phyloP scores from a whole-genome alignment of 2,113 vertebrate species.

The Pollimyrus isidori region DNA sequence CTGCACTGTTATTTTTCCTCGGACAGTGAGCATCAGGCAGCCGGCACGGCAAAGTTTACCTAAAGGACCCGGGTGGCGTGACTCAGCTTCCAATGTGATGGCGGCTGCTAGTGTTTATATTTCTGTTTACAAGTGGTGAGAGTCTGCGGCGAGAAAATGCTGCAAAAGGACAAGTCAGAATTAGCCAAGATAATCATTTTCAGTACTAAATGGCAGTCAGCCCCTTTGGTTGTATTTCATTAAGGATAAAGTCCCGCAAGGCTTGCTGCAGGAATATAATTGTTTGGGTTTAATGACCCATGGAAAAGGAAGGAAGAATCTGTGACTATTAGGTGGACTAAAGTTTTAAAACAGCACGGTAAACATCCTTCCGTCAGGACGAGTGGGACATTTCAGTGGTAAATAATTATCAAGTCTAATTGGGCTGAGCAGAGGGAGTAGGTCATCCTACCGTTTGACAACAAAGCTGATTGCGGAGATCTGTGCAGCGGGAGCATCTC shows the following conservation, averaged over 20 bases:
- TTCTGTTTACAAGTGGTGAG: not conserved
- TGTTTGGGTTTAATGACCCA: constrained; percentile 42
- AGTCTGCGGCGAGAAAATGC: not conserved
- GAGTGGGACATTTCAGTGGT: constrained; percentile 11
- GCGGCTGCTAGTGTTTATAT: not conserved
- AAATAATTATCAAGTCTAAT: constrained; percentile 23
- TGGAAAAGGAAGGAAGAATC: constrained; percentile 15
- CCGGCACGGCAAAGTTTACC: not conserved
- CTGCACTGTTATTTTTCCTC: not conserved
- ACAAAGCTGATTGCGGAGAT: constrained; percentile 9
- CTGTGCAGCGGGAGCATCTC: not conserved
- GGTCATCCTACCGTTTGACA: constrained; percentile 14
- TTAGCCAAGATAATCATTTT: constrained; percentile 15
- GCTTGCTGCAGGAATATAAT: constrained; percentile 31
- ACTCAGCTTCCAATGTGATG: not conserved
- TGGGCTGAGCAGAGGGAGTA: constrained; percentile 18
- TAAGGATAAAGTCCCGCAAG: constrained; percentile 14
- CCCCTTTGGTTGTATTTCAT: constrained; percentile 21
- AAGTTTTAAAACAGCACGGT: constrained; percentile 15
- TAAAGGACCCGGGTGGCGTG: not conserved
- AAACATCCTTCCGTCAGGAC: constrained; percentile 26
- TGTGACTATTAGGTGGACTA: constrained; percentile 20
- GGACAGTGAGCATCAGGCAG: not conserved
- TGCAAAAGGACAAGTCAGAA: not conserved
- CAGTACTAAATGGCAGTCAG: not conserved